Evolutionary conservation across 2,113 vertebrate genomes (phyloP).

Genomic region (Leucosticte australis): DNA sequence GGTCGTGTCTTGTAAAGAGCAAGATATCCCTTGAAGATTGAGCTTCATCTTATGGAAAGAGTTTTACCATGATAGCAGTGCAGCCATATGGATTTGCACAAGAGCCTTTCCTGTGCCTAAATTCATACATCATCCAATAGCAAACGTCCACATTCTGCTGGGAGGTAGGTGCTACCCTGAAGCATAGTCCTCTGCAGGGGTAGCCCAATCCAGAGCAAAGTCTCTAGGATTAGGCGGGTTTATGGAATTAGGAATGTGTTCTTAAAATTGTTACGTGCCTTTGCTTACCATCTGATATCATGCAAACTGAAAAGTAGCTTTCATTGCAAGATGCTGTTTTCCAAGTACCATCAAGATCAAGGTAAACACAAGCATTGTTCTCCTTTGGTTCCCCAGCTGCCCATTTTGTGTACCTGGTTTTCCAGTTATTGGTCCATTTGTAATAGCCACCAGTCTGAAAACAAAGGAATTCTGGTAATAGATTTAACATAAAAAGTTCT

Average conservation of each 20-base stretch:
- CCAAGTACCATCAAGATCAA: slow-evolving; percentile 80
- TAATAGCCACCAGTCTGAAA: slow-evolving; percentile 75
- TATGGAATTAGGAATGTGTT: not conserved
- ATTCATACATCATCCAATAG: not conserved
- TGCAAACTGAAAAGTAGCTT: slow-evolving; percentile 81
- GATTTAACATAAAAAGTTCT: not conserved
- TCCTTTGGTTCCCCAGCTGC: slow-evolving; percentile 76
- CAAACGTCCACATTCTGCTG: not conserved
- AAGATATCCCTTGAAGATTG: not conserved
- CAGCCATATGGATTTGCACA: not conserved
- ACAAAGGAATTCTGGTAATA: not conserved
- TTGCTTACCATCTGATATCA: slow-evolving; percentile 78
- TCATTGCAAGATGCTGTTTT: slow-evolving; percentile 82
- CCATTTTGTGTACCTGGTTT: slow-evolving; percentile 79
- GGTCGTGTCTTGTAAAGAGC: not conserved
- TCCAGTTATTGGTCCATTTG: slow-evolving; percentile 83
- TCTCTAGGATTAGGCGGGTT: not conserved
- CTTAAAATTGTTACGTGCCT: not conserved
- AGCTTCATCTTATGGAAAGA: not conserved
- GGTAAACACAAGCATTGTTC: slow-evolving; percentile 82
- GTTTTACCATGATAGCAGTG: not conserved
- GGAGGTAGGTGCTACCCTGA: not conserved
- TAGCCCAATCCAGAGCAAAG: not conserved
- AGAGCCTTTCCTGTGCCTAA: not conserved
- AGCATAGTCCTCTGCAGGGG: not conserved